Evolutionary conservation across 2,797 vertebrate species (phyloP), one percentile per base, ranked within the genome.

Genomic region (Limosa lapponica): DNA sequence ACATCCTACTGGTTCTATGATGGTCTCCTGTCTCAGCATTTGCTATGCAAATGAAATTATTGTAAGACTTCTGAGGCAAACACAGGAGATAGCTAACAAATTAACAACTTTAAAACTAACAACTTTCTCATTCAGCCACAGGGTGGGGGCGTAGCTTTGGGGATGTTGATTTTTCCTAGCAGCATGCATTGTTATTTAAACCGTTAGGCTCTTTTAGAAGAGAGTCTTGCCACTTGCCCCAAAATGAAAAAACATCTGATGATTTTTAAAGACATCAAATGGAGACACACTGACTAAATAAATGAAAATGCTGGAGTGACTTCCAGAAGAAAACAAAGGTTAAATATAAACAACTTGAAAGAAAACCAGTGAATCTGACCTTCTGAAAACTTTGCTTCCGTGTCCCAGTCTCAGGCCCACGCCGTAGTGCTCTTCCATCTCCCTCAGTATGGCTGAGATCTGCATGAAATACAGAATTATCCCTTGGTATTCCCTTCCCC

Each of bases 111-210:
- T n/a, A 27, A 62, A 89, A 44, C 41, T 3, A 81, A 44, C 62
- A 87, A 37, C 72, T 95, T 90, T 95, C 71, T 89, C 34, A 57
- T 74, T 89, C 89, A 83, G 92, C 84, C 96, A 96, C 89, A 91
- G 79, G 96, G 91, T 86, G 92, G 93, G 95, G 90, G 92, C 73
- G 13, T 82, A 92, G 83, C 93, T 94, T 94, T 70, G 86, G 41
- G n/a, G 81, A 83, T 87, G 82, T 48, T 20, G 44, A 69, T 92
- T 74, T 79, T 77, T 86, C 66, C 32, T 36, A 30, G 24, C 27
- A 20, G 30, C 5, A 6, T 28, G 25, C 20, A 55, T 64, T 82
- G 57, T 70, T 65, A 73, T 46, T 90, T 73, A 75, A 84, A 74
- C 58, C 11, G 7, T 41, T 48, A 52, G 43, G 46, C 37, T 55